Base-by-base conservation (phyloP, 1,140 invertebrate species). In the Vanessa atalanta region DNA sequence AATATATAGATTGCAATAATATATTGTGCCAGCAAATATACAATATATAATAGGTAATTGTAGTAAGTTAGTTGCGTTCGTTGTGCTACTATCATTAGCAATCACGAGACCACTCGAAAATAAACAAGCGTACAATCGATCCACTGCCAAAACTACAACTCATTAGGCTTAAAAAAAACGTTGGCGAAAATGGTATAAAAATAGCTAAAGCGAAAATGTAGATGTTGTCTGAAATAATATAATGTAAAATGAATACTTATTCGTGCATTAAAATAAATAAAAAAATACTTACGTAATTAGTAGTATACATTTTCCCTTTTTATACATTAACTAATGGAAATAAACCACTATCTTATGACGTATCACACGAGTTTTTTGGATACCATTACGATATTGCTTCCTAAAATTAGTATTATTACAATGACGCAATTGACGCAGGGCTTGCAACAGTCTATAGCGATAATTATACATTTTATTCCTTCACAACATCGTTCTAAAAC, bases 41-140 rank as follows among this genome's bases (percentile, higher is more conserved):
- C 2, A 7, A n/a, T 26, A 37, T 15, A 26, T 43, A 43, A 64
- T 73, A 68, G 26, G 43, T 31, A 31, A 20, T 31, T 14, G n/a
- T 16, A 51, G 14, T 65, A n/a, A 61, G 31, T 63, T 23, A 57
- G 50, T 65, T 72, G 66, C 53, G 73, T 72, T 43, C 50, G 63
- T 53, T 60, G 65, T 26, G 64, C 20, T 65, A 55, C 71, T 73
- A 76, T 76, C 73, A 72, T 76, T 79, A 76, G 75, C 55, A 70
- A 65, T 70, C 73, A 87, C 85, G 83, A 81, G 85, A 87, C 82
- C 53, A 77, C 20, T 82, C 83, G 77, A 86, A 90, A 89, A 90
- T 89, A 90, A 89, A 89, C 83, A 88, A 77, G 77, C 75, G 76
- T 71, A 84, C 65, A 14, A 61, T 67, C 15, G 23, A 73, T 64